Conservation (phyloP, 2,888 invertebrate species). For the Epiblema foenella region DNA sequence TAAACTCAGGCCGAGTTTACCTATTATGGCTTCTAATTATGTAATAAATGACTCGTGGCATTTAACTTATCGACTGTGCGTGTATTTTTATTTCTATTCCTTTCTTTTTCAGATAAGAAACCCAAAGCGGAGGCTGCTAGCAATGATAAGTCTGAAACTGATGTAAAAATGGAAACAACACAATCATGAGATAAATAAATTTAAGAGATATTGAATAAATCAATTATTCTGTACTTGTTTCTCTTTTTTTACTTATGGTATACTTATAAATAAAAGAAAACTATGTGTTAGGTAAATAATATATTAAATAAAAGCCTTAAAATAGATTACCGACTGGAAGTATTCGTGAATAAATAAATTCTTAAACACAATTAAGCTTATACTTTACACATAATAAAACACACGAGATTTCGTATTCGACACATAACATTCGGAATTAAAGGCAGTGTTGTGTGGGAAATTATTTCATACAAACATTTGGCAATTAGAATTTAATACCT, state of each 20-base stretch:
- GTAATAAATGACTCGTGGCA: neutral
- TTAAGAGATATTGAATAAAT: neutral
- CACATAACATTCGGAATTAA: slow-evolving; percentile 48
- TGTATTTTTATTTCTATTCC: neutral
- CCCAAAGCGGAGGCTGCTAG: slow-evolving; percentile 13
- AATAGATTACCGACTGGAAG: slow-evolving; percentile 51
- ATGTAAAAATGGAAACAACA: slow-evolving; percentile 45
- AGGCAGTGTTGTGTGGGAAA: slow-evolving; percentile 43
- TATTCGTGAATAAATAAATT: slow-evolving; percentile 19
- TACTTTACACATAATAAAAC: slow-evolving; percentile 1
- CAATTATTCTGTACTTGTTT: neutral
- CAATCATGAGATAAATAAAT: slow-evolving; percentile 49
- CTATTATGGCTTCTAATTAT: no score
- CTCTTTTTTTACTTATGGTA: neutral
- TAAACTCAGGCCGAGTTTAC: no score
- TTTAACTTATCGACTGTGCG: neutral
- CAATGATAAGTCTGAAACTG: slow-evolving; percentile 50
- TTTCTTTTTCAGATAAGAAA: slow-evolving; percentile 53
- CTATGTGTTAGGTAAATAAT: slow-evolving; percentile 43
- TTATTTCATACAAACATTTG: slow-evolving; percentile 53
- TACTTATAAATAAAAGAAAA: slow-evolving; percentile 22
- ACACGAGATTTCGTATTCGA: slow-evolving; percentile 43
- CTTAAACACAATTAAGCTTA: neutral
- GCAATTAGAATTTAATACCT: slow-evolving; percentile 49
- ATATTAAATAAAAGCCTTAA: slow-evolving; percentile 53